Evolutionary conservation across 2,797 vertebrate genomes (phyloP).

Genomic region (Monodelphis domestica): DNA sequence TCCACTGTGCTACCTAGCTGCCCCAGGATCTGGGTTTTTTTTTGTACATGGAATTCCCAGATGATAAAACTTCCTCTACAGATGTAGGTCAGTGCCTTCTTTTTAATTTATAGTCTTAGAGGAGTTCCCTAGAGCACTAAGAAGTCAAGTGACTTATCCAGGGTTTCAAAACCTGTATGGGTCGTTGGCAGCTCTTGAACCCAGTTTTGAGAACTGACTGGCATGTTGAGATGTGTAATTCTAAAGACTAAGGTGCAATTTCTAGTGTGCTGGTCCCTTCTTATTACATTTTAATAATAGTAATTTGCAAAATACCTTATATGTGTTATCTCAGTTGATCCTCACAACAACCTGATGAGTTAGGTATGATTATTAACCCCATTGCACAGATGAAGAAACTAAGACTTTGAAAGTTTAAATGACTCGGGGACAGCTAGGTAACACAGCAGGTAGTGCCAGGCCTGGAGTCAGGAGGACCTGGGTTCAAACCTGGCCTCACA

Average conservation of each 20-base stretch:
- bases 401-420: background rate
- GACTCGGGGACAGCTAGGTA: too few relatives aligned
- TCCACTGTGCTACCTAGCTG: too few relatives aligned
- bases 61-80: background rate
- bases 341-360: background rate
- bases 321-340: background rate
- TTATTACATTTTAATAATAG: background rate
- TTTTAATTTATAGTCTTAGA: background rate
- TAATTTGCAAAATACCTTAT: background rate
- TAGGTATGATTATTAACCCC: background rate
- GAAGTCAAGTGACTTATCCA: background rate
- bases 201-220: background rate
- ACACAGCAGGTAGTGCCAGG: too few relatives aligned
- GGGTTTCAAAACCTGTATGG: background rate
- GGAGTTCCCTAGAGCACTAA: background rate
- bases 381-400: background rate
- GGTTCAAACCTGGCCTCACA: too few relatives aligned
- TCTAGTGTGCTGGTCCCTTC: background rate
- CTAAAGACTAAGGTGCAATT: background rate
- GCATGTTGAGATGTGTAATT: background rate
- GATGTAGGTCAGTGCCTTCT: background rate
- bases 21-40: too few relatives aligned
- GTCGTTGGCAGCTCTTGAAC: too few relatives aligned
- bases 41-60: background rate
- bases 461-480: too few relatives aligned